Base-by-base conservation (phyloP, 2,888 invertebrate genomes). In the Trissoscelio sp. region DNA sequence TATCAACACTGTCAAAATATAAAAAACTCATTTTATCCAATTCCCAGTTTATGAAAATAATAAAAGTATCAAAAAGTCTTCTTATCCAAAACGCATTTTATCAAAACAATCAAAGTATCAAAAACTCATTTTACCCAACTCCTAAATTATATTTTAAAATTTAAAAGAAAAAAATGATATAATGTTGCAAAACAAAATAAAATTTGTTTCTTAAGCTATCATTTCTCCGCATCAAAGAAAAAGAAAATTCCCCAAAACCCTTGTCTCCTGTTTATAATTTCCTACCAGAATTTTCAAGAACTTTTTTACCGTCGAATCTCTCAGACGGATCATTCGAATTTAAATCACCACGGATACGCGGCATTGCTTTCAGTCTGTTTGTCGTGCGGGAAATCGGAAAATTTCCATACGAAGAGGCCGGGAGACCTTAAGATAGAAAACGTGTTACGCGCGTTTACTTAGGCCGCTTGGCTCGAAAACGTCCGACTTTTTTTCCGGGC, bases 361-460 rank as follows among this genome's bases (percentile, higher is more conserved):
- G 73, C 44, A 81, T 78, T 81, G 78, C 78, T 81, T 78, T 81
- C 72, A 77, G 67, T 58, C 58, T 77, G 77, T 81, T 81, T 78
- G 74, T 69, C 75, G 34, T 67, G 51, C 62, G 62, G 81, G 73
- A 81, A 81, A 79, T 79, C 79, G 66, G 44, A 73, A 79, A 79
- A 83, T 83, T 81, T 79, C 78, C 81, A 83, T 83, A 74, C 73
- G 62, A 73, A 81, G 73, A 67, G 72, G 42, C 16, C 53, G 39
- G 57, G 22, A 58, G 48, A 66, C 69, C 48, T 72, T 83, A 83
- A 83, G 83, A 81, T 81, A 67, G 83, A 83, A 83, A 81, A 80
- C 81, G 79, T 83, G 83, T 83, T 60, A 64, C 9, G 46, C 31
- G 42, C 67, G 67, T 75, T 79, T 74, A 60, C 48, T 78, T 72